Percentiles rank a stretch among this genome's conserved stretches.
Evolutionary conservation across 2,797 vertebrate genomes (phyloP).

Genomic region (Malurus leucopterus): DNA sequence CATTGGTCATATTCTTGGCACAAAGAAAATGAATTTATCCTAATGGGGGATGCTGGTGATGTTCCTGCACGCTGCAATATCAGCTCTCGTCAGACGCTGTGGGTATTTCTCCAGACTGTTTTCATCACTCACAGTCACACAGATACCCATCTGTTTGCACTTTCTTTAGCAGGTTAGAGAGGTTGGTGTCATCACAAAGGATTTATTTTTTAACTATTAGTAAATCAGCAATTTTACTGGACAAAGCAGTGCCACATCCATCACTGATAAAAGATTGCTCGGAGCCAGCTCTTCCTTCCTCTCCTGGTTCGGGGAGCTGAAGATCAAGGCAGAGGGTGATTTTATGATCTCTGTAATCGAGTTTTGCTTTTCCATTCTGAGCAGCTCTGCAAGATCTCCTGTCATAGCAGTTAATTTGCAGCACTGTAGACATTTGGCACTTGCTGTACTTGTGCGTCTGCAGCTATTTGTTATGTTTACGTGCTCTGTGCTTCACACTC

Average conservation of each 20-base stretch:
- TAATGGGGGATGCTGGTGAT: neutral
- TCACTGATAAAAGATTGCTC: neutral
- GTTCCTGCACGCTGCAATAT: neutral
- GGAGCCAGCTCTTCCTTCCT: conserved; percentile 1
- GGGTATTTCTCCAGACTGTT: neutral
- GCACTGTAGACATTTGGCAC: conserved; percentile 11
- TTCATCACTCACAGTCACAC: conserved; percentile 43
- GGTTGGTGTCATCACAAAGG: conserved; percentile 29
- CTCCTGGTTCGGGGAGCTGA: neutral
- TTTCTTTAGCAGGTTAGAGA: conserved; percentile 29
- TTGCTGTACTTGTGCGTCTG: neutral
- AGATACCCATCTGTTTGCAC: conserved; percentile 43
- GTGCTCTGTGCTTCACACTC: neutral
- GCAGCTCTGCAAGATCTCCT: neutral
- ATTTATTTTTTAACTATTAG: conserved; percentile 49
- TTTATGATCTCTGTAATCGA: conserved; percentile 40
- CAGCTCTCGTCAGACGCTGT: neutral
- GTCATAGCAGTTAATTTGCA: conserved; percentile 39
- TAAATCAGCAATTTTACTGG: conserved; percentile 50
- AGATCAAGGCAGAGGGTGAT: conserved; percentile 27
- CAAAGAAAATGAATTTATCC: neutral
- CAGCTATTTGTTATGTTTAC: conserved; percentile 14
- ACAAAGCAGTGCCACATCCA: conserved; percentile 25
- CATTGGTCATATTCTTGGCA: conserved; percentile 8
- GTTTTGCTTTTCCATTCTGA: conserved; percentile 26